Base-by-base conservation (phyloP, 2,888 invertebrate species). In the Heteromurus nitidus region DNA sequence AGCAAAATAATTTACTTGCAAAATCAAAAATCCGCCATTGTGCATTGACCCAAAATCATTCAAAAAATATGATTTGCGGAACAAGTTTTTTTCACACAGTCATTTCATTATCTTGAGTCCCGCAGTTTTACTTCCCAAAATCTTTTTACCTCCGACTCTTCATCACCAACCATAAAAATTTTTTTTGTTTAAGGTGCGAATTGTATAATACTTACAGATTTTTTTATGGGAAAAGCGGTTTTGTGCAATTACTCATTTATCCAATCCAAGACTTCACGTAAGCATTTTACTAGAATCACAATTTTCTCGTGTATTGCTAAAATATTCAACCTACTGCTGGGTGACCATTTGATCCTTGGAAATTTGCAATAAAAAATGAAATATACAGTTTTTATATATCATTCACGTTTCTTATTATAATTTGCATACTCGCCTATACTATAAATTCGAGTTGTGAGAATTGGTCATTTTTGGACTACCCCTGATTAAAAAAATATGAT, bases 251-350 rank as follows among this genome's bases (percentile, higher is more conserved):
- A n/a, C n/a, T n/a, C n/a, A n/a, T n/a, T n/a, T n/a, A n/a, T n/a
- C n/a, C n/a, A n/a, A n/a, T n/a, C n/a, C n/a, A n/a, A n/a, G n/a
- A n/a, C n/a, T n/a, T n/a, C n/a, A n/a, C n/a, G n/a, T n/a, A n/a
- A n/a, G n/a, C n/a, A n/a, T n/a, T n/a, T n/a, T n/a, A n/a, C n/a
- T n/a, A n/a, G n/a, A n/a, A n/a, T n/a, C n/a, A 36, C 36, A 36
- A 9, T 36, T 36, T 36, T 13, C 13, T 13, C 36, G 13, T 36
- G 13, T 36, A 36, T 26, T 67, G 5, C 18, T 31, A 28, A 31
- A 53, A 44, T 26, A 53, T 69, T 50, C 53, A 69, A 53, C 69
- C 53, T 31, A 50, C 55, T 69, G 69, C 69, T 69, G 69, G 20
- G 65, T 36, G 13, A 36, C 18, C 58, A 58, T 42, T 42, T 7